Conservation (phyloP, 2,113 vertebrate species). For the Furnarius figulus region DNA sequence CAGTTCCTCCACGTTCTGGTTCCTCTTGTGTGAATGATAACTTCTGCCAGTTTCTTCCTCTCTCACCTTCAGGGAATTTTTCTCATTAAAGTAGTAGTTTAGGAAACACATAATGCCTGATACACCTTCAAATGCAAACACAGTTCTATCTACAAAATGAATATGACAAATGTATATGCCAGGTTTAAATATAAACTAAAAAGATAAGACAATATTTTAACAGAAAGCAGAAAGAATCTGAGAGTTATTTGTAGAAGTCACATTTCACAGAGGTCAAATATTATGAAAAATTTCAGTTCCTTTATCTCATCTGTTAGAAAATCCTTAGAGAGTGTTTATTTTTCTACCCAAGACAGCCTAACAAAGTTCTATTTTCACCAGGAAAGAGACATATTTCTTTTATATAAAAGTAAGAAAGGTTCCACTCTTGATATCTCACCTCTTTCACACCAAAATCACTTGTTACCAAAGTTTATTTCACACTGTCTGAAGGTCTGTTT, state of each 20-base stretch:
- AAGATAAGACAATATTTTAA: background rate
- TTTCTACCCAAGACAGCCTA: background rate
- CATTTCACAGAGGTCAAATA: background rate
- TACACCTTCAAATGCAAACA: background rate
- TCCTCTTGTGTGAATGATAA: background rate
- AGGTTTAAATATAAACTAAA: background rate
- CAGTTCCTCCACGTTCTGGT: background rate
- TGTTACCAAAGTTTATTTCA: background rate
- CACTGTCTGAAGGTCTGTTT: background rate
- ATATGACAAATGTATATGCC: background rate
- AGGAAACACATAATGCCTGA: background rate
- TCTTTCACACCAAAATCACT: background rate
- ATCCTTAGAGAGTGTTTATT: background rate
- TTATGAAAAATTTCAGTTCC: background rate
- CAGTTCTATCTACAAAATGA: background rate
- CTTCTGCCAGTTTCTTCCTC: background rate
- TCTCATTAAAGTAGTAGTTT: background rate
- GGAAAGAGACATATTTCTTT: background rate
- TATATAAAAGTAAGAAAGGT: background rate
- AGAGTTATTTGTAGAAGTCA: background rate
- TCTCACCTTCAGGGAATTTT: background rate
- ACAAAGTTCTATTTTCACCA: background rate
- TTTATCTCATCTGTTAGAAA: background rate
- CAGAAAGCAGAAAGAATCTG: background rate
- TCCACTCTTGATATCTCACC: background rate